A percentile compares a stretch with the other conserved stretches of the same genome.
Conservation (phyloP, 2,797 vertebrate species). For the Falco rusticolus region DNA sequence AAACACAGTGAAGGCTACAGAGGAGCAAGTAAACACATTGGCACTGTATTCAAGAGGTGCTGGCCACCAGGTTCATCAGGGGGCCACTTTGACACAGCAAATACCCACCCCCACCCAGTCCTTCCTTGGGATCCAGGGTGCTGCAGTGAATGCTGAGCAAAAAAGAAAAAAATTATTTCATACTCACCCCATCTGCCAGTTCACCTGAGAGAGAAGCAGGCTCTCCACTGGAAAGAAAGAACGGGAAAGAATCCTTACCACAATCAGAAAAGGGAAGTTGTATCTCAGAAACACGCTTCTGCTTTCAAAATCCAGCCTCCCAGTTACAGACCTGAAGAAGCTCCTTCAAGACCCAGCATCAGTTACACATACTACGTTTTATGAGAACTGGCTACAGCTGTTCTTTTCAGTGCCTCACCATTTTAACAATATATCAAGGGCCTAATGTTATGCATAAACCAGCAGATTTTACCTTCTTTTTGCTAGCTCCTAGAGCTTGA, state of each 20-base stretch:
- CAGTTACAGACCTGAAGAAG: background rate
- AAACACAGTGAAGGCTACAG: background rate
- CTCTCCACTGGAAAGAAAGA: background rate
- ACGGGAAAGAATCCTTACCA: background rate
- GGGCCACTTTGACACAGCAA: background rate
- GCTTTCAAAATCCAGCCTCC: background rate
- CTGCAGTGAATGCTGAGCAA: background rate
- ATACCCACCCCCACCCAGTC: background rate
- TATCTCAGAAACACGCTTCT: background rate
- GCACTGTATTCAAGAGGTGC: background rate
- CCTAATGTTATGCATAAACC: background rate
- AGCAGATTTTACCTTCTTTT: background rate
- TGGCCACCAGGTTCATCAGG: background rate
- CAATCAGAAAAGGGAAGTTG: background rate
- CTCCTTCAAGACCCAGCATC: background rate
- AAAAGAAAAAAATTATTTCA: background rate
- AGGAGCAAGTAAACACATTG: background rate
- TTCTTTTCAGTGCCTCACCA: background rate
- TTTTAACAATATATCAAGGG: background rate
- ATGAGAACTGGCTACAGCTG: background rate
- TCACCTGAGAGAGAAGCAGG: background rate
- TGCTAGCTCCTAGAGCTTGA: background rate
- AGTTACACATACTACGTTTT: background rate
- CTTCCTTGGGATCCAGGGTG: fast-evolving
- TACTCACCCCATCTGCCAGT: background rate